Base-by-base conservation (phyloP, 2,113 vertebrate species). In the Rallus limicola region DNA sequence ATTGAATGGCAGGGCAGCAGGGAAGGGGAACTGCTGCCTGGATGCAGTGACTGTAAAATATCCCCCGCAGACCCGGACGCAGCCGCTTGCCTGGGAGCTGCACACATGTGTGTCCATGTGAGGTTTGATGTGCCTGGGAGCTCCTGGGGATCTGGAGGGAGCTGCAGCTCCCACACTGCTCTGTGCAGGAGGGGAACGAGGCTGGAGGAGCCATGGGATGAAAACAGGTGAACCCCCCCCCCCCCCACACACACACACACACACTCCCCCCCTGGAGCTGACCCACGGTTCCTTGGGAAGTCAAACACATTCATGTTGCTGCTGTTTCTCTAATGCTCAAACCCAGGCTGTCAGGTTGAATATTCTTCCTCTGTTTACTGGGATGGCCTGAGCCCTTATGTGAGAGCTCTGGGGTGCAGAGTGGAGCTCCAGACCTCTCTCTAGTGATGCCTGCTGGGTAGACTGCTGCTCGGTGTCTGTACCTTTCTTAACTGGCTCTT, bases 401-500 rank as follows among this genome's bases (percentile, higher is more conserved):
- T 6, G 63, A n/a, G 64, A 53, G 79, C 2, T 0, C 56, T 53
- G 82, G 78, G 56, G 7, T 74, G 60, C 56, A n/a, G 56, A 17
- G 1, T 15, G 13, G 16, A 6, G 44, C 69, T 78, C 80, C 0
- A 4, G 44, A 31, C 29, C 55, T 67, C 25, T 90, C 68, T 38
- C 42, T 12, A 3, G 58, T 2, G 10, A 34, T 75, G 77, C 56
- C 50, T 20, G 19, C 55, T 9, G 84, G n/a, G 62, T 5, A 46
- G 2, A 55, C 48, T 58, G 19, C 1, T 16, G 10, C 15, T 28
- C 0, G 1, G 69, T 38, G 72, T 16, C 19, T 0, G 0, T 33
- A 0, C 34, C 31, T 70, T 10, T 42, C 72, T 28, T 9, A 5
- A 6, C 36, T 16, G 52, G 36, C 9, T 86, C 56, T 72, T 56